Evolutionary conservation across 2,113 vertebrate species (phyloP).

Genomic region (Syrrhaptes paradoxus): DNA sequence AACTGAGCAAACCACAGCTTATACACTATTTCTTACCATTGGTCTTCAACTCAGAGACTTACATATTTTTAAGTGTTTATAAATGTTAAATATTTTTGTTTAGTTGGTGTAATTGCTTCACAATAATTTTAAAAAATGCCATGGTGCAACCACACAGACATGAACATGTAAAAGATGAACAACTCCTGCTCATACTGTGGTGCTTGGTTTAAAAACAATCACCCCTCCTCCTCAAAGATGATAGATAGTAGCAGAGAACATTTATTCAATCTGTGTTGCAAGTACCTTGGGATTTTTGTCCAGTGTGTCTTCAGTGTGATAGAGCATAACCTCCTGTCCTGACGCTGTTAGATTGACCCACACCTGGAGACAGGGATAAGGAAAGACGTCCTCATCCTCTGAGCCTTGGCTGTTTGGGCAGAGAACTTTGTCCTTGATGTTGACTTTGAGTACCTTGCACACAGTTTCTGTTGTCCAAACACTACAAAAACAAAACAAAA

Average conservation of each 20-base stretch:
- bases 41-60: neutral
- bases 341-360: constrained; percentile 75
- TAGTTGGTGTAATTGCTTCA: neutral
- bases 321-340: constrained; percentile 74
- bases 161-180: neutral
- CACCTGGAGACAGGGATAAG: constrained; percentile 76
- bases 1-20: neutral
- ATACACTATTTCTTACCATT: neutral
- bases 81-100: neutral
- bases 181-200: neutral
- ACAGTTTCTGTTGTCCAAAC: constrained; percentile 75
- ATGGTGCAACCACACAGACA: neutral
- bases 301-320: constrained; percentile 76
- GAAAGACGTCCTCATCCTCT: constrained; percentile 60
- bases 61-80: neutral
- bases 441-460: constrained; percentile 73
- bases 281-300: constrained; percentile 76
- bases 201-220: neutral
- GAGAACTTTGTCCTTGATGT: constrained; percentile 61
- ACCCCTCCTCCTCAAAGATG: neutral
- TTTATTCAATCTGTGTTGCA: neutral
- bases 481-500: constrained; percentile 47
- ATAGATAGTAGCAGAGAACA: neutral
- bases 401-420: neutral
- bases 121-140: neutral